phyloP scores from a whole-genome alignment of 2,888 invertebrate species.

The Halictus ligatus region DNA sequence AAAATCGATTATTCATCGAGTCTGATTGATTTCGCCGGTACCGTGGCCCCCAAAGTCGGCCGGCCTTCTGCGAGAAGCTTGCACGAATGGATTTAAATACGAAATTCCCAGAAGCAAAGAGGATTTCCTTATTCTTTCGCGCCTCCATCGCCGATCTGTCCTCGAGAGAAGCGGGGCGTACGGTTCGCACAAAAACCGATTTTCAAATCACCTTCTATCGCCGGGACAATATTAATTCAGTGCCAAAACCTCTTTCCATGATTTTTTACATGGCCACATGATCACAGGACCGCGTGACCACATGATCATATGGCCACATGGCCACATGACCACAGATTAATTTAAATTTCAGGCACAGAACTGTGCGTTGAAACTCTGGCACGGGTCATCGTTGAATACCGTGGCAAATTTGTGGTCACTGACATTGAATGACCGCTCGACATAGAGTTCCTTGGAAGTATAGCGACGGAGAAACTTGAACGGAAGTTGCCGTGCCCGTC shows the following conservation, averaged over 20 bases:
- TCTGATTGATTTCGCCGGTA: not conserved
- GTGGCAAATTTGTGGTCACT: not conserved
- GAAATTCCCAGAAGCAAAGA: not conserved
- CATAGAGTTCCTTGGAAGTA: not conserved
- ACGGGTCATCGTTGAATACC: too few species aligned
- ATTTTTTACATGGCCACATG: too few species aligned
- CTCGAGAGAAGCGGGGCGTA: not conserved
- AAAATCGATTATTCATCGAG: constrained; percentile 11
- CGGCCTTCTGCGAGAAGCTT: not conserved
- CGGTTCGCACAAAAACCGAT: not conserved
- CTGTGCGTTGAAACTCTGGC: too few species aligned
- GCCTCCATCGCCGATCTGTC: not conserved
- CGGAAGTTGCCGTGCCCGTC: not conserved
- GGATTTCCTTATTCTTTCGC: not conserved
- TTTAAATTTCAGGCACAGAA: too few species aligned
- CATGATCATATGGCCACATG: too few species aligned
- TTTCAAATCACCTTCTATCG: not conserved
- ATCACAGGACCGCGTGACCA: too few species aligned
- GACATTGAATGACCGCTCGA: not conserved
- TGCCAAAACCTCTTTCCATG: too few species aligned
- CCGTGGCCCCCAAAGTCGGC: not conserved
- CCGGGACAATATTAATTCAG: too few species aligned
- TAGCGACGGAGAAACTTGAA: not conserved
- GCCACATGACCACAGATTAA: too few species aligned
- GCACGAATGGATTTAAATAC: constrained; percentile 3